Conservation (phyloP, 2,888 invertebrate species). For the Achlya flavicornis region DNA sequence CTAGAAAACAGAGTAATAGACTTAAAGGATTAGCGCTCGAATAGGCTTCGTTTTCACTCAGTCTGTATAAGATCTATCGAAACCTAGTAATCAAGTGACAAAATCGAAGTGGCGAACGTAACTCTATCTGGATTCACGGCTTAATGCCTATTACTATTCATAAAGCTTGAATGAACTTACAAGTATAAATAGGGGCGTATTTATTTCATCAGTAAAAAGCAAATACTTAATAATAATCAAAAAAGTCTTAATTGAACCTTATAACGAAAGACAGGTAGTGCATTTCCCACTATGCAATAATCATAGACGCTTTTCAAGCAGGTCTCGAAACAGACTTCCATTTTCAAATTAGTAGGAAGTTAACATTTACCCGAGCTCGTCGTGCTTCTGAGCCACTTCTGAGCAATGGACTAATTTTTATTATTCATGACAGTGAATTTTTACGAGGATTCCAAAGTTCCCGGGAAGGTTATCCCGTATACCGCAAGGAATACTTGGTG, state of each 20-base stretch:
- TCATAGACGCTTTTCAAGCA: neutral
- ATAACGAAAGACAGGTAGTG: neutral
- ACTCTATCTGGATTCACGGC: neutral
- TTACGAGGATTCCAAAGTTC: slow-evolving; percentile 44
- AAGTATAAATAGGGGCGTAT: neutral
- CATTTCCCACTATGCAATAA: neutral
- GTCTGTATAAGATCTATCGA: neutral
- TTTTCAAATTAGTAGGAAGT: slow-evolving; percentile 24
- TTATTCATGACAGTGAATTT: slow-evolving; percentile 62
- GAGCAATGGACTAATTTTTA: slow-evolving; percentile 46
- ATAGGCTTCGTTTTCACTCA: neutral
- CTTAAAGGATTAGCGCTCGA: neutral
- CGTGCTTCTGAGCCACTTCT: slow-evolving; percentile 21
- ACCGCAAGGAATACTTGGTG: slow-evolving; percentile 48
- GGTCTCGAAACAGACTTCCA: slow-evolving; percentile 6
- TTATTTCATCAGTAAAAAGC: neutral
- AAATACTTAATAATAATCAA: neutral
- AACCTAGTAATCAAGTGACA: neutral
- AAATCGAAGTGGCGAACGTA: neutral
- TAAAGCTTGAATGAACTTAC: neutral
- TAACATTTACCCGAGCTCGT: slow-evolving; percentile 13
- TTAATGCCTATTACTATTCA: neutral
- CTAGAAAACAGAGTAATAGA: neutral
- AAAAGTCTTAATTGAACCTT: neutral
- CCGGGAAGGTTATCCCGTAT: slow-evolving; percentile 50